A percentile compares a stretch with the other conserved stretches of the same genome.
These are phyloP conservation scores for Scaptomyza pallida DNA, from an alignment of 1,140 invertebrate species.

Conservation along the genomic window DNA sequence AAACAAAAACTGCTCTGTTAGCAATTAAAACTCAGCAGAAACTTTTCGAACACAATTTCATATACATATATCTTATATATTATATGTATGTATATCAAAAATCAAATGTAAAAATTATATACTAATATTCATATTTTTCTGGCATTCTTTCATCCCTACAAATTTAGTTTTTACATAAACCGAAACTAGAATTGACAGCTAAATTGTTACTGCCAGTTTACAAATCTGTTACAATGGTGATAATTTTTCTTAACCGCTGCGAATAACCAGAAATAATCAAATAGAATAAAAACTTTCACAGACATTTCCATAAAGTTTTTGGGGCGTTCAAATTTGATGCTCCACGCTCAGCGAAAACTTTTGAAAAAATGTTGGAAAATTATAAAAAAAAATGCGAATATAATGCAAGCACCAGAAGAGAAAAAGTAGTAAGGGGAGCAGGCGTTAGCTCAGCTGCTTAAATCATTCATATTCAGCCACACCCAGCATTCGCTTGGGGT, in stretches of 20 bases:
- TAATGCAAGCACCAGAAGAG: slow-evolving; percentile 44
- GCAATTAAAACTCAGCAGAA: too few relatives aligned
- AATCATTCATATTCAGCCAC: slow-evolving; percentile 62
- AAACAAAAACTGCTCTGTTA: too few relatives aligned
- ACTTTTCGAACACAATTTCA: too few relatives aligned
- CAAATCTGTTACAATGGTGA: slow-evolving; percentile 78
- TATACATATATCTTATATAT: too few relatives aligned
- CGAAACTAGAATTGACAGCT: slow-evolving; percentile 19
- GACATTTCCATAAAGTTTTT: slow-evolving; percentile 74
- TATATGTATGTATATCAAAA: too few relatives aligned
- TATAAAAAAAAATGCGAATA: slow-evolving; percentile 47
- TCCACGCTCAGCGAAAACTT: slow-evolving; percentile 20
- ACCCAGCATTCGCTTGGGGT: not conserved
- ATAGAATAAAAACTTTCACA: slow-evolving; percentile 55
- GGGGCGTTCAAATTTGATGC: slow-evolving; percentile 48
- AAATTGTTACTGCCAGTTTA: slow-evolving; percentile 57
- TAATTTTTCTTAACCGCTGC: slow-evolving; percentile 62
- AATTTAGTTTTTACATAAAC: too few relatives aligned
- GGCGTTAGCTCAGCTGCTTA: slow-evolving; percentile 39
- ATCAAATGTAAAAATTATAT: too few relatives aligned
- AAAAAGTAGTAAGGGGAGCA: not conserved
- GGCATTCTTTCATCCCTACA: too few relatives aligned
- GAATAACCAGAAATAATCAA: slow-evolving; percentile 15
- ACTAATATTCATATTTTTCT: too few relatives aligned
- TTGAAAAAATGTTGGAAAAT: slow-evolving; percentile 65